These are phyloP conservation scores for Oryzaephilus surinamensis DNA, from an alignment of 1,140 invertebrate genomes.

Conservation along the genomic window DNA sequence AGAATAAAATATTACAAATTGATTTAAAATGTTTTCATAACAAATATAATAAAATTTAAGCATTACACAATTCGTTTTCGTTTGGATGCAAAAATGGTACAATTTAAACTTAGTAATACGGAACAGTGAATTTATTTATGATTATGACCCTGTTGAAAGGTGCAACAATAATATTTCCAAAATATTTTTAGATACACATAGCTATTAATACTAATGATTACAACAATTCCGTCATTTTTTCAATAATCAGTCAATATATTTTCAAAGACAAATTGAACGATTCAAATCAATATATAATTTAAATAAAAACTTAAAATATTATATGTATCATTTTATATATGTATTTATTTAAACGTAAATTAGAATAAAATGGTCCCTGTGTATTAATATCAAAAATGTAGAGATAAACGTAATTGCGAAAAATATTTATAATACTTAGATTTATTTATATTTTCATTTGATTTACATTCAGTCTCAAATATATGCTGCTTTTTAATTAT, in stretches of 20 bases:
- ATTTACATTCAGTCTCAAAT: constrained; percentile 13
- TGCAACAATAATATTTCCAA: neutral
- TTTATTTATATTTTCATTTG: constrained; percentile 4
- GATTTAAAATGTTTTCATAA: too few relatives aligned
- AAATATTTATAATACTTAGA: constrained; percentile 5
- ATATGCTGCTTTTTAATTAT: constrained; percentile 8
- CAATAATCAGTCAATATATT: constrained; percentile 4
- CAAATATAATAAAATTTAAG: too few relatives aligned
- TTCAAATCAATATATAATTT: too few relatives aligned
- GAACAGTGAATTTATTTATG: neutral
- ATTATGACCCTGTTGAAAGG: too few relatives aligned
- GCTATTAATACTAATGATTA: constrained; percentile 12
- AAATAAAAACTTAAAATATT: too few relatives aligned
- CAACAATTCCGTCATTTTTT: constrained; percentile 12
- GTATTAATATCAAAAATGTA: neutral
- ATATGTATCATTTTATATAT: too few relatives aligned
- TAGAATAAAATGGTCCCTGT: constrained; percentile 9
- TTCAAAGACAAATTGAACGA: too few relatives aligned
- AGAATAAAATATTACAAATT: too few relatives aligned
- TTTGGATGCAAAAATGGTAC: neutral
- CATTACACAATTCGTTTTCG: too few relatives aligned
- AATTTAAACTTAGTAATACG: too few relatives aligned
- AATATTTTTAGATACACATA: neutral
- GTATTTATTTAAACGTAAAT: neutral
- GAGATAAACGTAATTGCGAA: constrained; percentile 7